phyloP scores from a whole-genome alignment of 2,797 vertebrate genomes.

The Rhinogobio ventralis region DNA sequence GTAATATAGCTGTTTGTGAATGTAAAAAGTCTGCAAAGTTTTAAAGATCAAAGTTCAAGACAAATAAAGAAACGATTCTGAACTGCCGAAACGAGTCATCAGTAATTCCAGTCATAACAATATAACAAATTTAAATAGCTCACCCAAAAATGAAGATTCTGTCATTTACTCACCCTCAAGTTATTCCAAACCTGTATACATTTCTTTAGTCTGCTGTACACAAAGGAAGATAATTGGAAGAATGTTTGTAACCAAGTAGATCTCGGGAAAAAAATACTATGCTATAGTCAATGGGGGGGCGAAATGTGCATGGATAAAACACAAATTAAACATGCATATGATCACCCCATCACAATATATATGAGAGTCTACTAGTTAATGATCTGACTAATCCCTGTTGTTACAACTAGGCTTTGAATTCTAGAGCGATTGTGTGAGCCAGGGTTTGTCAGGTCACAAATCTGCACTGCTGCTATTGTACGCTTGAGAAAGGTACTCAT shows the following conservation, averaged over 20 bases:
- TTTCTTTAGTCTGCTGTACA: too few relatives aligned
- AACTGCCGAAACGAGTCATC: background rate
- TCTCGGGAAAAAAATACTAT: too few relatives aligned
- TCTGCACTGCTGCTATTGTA: constrained; percentile 21
- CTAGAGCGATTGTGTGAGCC: background rate
- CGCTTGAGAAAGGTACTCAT: constrained; percentile 39
- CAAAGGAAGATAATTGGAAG: too few relatives aligned
- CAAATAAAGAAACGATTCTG: background rate
- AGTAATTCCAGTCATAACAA: background rate
- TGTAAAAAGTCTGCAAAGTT: background rate
- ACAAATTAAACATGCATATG: background rate
- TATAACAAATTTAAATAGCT: background rate
- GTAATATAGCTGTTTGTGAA: background rate
- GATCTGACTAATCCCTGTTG: background rate
- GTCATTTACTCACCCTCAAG: too few relatives aligned
- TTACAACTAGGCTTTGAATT: constrained; percentile 25
- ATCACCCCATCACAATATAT: background rate
- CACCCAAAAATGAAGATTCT: too few relatives aligned
- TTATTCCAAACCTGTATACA: too few relatives aligned
- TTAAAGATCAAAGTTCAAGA: background rate
- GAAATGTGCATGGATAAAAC: background rate
- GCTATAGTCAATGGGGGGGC: too few relatives aligned
- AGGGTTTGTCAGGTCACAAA: constrained; percentile 39
- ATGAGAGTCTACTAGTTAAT: background rate
- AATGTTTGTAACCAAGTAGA: too few relatives aligned